These are phyloP conservation scores for Eulemur rufifrons DNA, from an alignment of 2,113 vertebrate genomes.

Conservation along the genomic window DNA sequence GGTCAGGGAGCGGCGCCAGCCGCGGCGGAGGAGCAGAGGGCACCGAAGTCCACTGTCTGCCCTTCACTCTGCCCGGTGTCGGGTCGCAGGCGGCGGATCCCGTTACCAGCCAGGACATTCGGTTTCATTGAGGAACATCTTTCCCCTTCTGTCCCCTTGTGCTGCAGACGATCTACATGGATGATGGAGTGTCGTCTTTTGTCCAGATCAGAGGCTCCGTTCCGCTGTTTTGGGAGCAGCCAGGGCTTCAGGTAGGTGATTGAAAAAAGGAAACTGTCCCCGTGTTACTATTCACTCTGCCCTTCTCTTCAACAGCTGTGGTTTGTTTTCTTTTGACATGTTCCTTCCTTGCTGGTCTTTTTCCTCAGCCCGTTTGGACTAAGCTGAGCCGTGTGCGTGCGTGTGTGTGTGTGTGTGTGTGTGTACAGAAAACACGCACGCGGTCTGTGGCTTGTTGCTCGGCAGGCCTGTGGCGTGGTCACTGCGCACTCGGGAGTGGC, in stretches of 20 bases:
- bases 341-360: background rate
- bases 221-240: slow-evolving; percentile 89
- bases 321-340: background rate
- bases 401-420: background rate
- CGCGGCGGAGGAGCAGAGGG: slow-evolving; percentile 53
- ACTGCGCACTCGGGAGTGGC: accelerated
- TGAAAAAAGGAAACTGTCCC: background rate
- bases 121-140: slow-evolving; percentile 70
- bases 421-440: background rate
- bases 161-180: slow-evolving; percentile 87
- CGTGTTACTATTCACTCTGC: accelerated
- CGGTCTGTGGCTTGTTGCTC: too few species aligned
- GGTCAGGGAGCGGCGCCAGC: background rate
- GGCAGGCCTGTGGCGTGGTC: background rate
- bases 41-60: slow-evolving; percentile 41
- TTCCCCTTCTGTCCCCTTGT: slow-evolving; percentile 57
- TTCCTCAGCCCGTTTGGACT: accelerated
- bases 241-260: slow-evolving; percentile 83
- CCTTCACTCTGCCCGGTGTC: slow-evolving; percentile 70
- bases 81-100: slow-evolving; percentile 65
- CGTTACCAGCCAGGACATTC: slow-evolving; percentile 60
- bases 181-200: slow-evolving; percentile 88
- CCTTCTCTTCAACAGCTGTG: accelerated
- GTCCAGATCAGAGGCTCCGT: slow-evolving; percentile 89
- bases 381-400: background rate